phyloP scores from a whole-genome alignment of 2,113 vertebrate species.

The Anolis sagrei region DNA sequence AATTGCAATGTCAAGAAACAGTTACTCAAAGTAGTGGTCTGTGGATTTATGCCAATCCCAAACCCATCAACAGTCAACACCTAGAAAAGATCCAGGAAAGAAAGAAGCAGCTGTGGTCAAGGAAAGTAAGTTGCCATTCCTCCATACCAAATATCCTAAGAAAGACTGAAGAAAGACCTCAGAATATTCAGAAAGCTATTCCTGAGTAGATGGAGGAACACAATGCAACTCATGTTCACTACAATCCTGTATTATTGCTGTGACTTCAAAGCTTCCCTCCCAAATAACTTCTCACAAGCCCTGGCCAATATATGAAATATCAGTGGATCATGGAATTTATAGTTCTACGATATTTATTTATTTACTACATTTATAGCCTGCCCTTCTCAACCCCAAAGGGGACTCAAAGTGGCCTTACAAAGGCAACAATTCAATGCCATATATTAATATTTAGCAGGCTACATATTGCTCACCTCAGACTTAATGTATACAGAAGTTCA shows the following conservation, averaged over 20 bases:
- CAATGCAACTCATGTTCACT: background rate
- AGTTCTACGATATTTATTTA: too few relatives aligned
- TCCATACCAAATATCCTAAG: too few relatives aligned
- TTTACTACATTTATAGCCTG: too few relatives aligned
- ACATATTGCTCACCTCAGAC: background rate
- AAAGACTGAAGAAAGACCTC: background rate
- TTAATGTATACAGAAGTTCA: background rate
- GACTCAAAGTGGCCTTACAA: too few relatives aligned
- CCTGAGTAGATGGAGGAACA: background rate
- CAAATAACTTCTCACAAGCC: background rate
- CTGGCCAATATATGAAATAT: background rate
- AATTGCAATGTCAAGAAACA: background rate
- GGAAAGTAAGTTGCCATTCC: too few relatives aligned
- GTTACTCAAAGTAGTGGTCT: background rate
- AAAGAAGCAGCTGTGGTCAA: too few relatives aligned
- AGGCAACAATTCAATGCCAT: too few relatives aligned
- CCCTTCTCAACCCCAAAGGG: too few relatives aligned
- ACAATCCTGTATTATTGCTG: background rate
- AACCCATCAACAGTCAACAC: too few relatives aligned
- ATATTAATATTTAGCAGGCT: background rate
- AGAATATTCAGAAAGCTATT: background rate
- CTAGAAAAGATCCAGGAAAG: too few relatives aligned
- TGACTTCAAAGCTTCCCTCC: background rate
- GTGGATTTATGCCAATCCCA: too few relatives aligned
- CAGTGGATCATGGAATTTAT: background rate